Base-by-base conservation (phyloP, 2,888 invertebrate species). In the Machimus rusticus region DNA sequence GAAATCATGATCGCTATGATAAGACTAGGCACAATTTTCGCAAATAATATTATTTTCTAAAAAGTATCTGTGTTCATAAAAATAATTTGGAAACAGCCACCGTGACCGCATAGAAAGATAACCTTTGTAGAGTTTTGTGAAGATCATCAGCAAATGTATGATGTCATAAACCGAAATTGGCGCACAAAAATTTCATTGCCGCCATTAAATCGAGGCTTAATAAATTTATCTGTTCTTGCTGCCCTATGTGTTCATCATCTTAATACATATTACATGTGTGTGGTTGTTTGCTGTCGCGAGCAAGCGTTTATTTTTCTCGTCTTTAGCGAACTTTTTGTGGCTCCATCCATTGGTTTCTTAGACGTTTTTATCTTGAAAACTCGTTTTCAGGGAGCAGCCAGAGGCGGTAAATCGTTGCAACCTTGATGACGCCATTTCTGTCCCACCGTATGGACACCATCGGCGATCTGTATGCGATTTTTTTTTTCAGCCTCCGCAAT, bases 361-460 rank as follows among this genome's bases (percentile, higher is more conserved):
- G 23, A 79, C 19, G n/a, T 43, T 79, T 43, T 79, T 43, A 19
- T n/a, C 43, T 37, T 31, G 31, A 57, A 55, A 82, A 82, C 82
- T 55, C 31, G 82, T 82, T 82, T 57, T 28, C 9, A 55, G 51
- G 82, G 82, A 82, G 57, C 34, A 82, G 31, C 16, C 6, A n/a
- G 23, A 82, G 82, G 55, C 51, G 55, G 34, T 82, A 57, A 51
- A 57, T 51, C 55, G 51, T 5, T 55, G n/a, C 31, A 82, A 82
- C 82, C 82, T 82, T 82, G 82, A 28, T 82, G 82, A 31, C 82
- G 82, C 82, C 82, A 82, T 57, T 79, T 82, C 34, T 31, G 82
- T 82, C 34, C 8, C 57, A 55, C 57, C 16, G 6, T n/a, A 55
- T 55, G 55, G 37, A 51, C 82, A 28, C 16, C 55, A 66, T 66